Evolutionary conservation across 2,888 invertebrate genomes (phyloP).

Genomic region (Nomada ruficornis): DNA sequence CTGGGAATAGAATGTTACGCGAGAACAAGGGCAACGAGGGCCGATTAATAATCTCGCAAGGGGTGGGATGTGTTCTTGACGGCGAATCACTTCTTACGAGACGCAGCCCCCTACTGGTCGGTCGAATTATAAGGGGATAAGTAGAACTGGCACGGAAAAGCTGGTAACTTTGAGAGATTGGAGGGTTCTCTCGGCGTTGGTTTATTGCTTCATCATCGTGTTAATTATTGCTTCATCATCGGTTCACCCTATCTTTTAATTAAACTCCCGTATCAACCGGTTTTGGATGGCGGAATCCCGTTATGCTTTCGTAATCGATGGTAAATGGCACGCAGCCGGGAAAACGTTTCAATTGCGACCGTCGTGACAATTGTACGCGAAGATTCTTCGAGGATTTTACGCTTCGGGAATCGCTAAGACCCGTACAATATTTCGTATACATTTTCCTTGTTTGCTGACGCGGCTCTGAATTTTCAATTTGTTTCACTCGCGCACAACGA

Average conservation of each 20-base stretch:
- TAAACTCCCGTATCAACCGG: conserved; percentile 63
- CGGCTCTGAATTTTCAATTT: neutral
- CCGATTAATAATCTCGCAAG: conserved; percentile 68
- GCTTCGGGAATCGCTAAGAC: neutral
- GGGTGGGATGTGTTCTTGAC: conserved; percentile 69
- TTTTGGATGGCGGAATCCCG: conserved; percentile 30
- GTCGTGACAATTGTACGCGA: conserved; percentile 13
- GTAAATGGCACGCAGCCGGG: conserved; percentile 45
- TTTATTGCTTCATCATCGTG: conserved; percentile 72
- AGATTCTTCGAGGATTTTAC: neutral
- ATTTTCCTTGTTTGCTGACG: neutral
- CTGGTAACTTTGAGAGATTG: conserved; percentile 69
- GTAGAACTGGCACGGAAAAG: conserved; percentile 62
- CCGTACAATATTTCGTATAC: no score
- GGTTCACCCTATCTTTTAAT: conserved; percentile 67
- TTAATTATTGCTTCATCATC: conserved; percentile 71
- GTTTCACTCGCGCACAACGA: neutral
- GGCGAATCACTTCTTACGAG: conserved; percentile 69
- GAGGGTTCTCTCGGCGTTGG: conserved; percentile 59
- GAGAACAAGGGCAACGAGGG: conserved; percentile 18
- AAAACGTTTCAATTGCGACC: conserved; percentile 18
- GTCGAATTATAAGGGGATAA: conserved; percentile 68
- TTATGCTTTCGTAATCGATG: conserved; percentile 57
- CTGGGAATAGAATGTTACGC: conserved; percentile 56
- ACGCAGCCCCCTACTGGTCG: conserved; percentile 54